phyloP scores from a whole-genome alignment of 1,140 invertebrate species.

The Drosophila bocqueti region DNA sequence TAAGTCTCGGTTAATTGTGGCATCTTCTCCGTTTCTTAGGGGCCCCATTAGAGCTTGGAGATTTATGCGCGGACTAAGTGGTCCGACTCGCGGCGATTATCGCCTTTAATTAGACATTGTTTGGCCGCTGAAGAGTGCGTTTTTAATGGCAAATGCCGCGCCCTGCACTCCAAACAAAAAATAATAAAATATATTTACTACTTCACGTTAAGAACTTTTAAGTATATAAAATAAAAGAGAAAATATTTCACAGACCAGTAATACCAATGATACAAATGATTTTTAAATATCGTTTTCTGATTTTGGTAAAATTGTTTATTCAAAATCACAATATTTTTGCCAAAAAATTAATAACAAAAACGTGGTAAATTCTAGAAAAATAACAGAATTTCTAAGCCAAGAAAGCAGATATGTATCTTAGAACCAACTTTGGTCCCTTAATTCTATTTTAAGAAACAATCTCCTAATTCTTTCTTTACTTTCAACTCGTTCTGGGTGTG shows the following conservation, averaged over 20 bases:
- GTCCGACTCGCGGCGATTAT: constrained; percentile 37
- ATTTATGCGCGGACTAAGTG: constrained; percentile 73
- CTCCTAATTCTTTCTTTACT: neutral
- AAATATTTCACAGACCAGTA: neutral
- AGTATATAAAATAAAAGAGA: neutral
- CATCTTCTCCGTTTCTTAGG: constrained; percentile 7
- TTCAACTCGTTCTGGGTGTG: neutral
- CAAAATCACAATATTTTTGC: neutral
- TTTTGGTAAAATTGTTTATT: too few relatives aligned
- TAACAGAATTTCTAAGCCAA: neutral
- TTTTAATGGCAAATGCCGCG: constrained; percentile 34
- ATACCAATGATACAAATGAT: too few relatives aligned
- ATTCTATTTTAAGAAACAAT: too few relatives aligned
- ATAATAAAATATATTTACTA: constrained; percentile 27
- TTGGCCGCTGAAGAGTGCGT: constrained; percentile 18
- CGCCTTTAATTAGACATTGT: constrained; percentile 68
- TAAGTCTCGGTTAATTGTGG: constrained; percentile 77
- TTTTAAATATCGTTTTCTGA: too few relatives aligned
- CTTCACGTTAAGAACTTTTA: neutral
- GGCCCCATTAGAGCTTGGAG: constrained; percentile 34
- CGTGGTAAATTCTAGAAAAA: neutral
- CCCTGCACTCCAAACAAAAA: constrained; percentile 25
- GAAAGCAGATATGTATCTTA: too few relatives aligned
- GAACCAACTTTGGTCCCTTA: neutral
- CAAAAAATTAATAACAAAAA: neutral